Conservation (phyloP, 2,113 vertebrate species). For the Myodes glareolus region DNA sequence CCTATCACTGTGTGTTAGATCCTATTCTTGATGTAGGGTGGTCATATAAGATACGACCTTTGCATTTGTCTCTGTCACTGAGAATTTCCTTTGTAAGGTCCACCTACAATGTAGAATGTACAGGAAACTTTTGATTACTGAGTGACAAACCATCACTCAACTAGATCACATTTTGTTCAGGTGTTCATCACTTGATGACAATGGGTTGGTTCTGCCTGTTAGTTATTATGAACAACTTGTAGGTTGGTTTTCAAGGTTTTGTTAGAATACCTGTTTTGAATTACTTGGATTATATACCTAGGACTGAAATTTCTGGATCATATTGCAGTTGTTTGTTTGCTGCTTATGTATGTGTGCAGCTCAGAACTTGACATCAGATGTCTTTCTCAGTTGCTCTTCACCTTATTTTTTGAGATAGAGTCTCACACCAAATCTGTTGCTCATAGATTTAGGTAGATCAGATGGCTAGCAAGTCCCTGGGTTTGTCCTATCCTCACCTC, state of each 20-base stretch:
- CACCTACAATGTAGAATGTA: accelerated
- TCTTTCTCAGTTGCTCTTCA: background rate
- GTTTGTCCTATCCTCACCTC: background rate
- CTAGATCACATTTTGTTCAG: background rate
- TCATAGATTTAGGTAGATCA: background rate
- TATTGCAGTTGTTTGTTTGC: background rate
- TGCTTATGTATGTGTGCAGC: background rate
- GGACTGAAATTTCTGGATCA: background rate
- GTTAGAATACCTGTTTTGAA: background rate
- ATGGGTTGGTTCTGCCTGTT: background rate
- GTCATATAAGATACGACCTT: background rate
- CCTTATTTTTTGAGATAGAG: background rate
- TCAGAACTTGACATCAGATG: background rate
- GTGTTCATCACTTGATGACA: background rate
- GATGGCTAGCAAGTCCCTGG: background rate
- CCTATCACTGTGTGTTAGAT: background rate
- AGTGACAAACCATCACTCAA: background rate
- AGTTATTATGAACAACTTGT: background rate
- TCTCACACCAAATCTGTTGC: background rate
- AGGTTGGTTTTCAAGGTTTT: background rate
- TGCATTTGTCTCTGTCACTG: background rate
- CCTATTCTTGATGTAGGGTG: background rate
- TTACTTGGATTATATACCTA: background rate
- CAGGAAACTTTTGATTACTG: background rate
- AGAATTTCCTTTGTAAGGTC: background rate